These are phyloP conservation scores for Drosophila gaucha DNA, from an alignment of 2,888 invertebrate genomes.

Conservation along the genomic window DNA sequence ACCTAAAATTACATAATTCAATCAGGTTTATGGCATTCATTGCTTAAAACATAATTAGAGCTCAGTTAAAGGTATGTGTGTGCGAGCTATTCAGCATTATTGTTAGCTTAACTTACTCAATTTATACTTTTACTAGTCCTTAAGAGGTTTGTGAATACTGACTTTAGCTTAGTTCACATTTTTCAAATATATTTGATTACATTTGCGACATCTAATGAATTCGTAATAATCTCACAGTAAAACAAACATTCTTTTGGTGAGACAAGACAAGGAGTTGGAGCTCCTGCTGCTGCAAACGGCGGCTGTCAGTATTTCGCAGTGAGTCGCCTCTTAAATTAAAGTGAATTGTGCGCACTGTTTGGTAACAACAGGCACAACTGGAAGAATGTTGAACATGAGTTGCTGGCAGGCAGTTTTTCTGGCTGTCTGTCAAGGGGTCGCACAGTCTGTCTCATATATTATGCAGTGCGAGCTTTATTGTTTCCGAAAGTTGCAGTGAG, in stretches of 20 bases:
- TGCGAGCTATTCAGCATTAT: neutral
- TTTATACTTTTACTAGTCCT: neutral
- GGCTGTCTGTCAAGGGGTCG: constrained; percentile 50
- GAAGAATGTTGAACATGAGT: constrained; percentile 22
- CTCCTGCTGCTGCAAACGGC: neutral
- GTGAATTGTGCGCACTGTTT: constrained; percentile 36
- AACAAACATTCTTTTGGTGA: too few species aligned
- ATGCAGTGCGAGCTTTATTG: constrained; percentile 71
- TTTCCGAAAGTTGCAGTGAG: constrained; percentile 65
- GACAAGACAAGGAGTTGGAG: constrained; percentile 56
- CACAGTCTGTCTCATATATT: constrained; percentile 57
- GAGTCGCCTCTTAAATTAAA: constrained; percentile 45
- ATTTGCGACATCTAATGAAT: constrained; percentile 70
- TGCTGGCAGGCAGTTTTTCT: constrained; percentile 33
- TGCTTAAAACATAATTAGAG: neutral
- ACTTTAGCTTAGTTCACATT: constrained; percentile 22
- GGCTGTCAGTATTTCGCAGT: constrained; percentile 7
- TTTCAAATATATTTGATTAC: constrained; percentile 53
- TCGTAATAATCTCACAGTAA: constrained; percentile 61
- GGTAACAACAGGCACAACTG: constrained; percentile 3
- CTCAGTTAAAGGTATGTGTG: neutral
- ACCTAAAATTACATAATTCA: constrained; percentile 9
- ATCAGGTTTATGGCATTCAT: neutral
- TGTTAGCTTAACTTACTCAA: neutral
- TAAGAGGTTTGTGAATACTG: neutral